Base-by-base conservation (phyloP, 2,113 vertebrate species). In the Leptodactylus fuscus region DNA sequence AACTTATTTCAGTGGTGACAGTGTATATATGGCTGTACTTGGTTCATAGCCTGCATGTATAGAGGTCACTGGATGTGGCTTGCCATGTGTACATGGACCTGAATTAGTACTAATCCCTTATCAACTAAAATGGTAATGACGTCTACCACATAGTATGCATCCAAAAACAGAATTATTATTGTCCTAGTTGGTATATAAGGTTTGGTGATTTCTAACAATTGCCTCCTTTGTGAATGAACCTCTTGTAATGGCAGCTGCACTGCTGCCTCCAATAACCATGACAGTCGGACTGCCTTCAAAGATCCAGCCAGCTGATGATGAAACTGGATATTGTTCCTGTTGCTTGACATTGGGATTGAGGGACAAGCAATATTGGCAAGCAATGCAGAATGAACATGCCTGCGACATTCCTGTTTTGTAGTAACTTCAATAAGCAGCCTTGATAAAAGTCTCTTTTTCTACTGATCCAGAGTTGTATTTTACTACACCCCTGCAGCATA, bases 281-380 rank as follows among this genome's bases (percentile, higher is more conserved):
- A 38, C 27, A 29, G 15, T 62, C 7, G 27, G 27, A 62, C 62
- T 8, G 62, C 32, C 65, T 38, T 69, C 65, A 69, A 69, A 69
- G 65, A 69, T 36, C 8, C 34, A 38, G 65, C 16, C 65, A 69
- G 65, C 65, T 38, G 65, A 69, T 69, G 65, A 38, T 69, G 65
- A 69, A 69, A 69, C 16, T 69, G 65, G 65, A 69, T 69, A 69
- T 36, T 2, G 16, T 69, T 69, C 65, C 65, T 36, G 65, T 38
- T 67, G 16, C 62, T 69, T 69, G 62, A 67, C 62, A 34, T 67
- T 67, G 62, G 32, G 62, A 67, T 18, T 34, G 65, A 69, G 32
- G 15, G 32, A 69, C 32, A 11, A 69, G 34, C 65, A 16, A 69
- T 69, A 38, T 22, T 38, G 65, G 65, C 65, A 69, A 36, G 65